phyloP scores from a whole-genome alignment of 2,113 vertebrate genomes.

The Ploceus nigricollis region DNA sequence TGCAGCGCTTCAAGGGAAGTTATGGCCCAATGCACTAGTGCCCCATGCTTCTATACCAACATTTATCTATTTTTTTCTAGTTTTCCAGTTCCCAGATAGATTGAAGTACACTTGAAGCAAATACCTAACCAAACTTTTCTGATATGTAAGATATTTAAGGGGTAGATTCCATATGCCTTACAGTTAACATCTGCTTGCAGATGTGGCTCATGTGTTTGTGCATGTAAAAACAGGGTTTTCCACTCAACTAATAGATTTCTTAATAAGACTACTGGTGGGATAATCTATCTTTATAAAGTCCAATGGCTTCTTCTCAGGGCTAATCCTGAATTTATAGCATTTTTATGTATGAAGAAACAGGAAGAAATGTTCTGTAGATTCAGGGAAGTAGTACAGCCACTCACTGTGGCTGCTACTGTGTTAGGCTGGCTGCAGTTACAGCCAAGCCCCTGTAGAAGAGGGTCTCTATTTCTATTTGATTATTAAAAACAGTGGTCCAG shows the following conservation, averaged over 20 bases:
- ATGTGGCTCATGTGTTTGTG: neutral
- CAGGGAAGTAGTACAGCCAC: neutral
- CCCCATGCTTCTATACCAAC: neutral
- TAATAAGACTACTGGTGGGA: neutral
- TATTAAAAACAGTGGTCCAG: slow-evolving; percentile 14
- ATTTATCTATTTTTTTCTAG: neutral
- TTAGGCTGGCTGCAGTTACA: neutral
- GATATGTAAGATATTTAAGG: neutral
- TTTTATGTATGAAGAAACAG: neutral
- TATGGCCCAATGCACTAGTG: neutral
- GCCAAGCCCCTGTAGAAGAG: neutral
- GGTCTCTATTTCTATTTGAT: neutral
- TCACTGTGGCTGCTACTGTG: neutral
- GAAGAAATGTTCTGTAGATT: neutral
- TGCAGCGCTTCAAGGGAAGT: neutral
- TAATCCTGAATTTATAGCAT: neutral
- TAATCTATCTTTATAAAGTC: neutral
- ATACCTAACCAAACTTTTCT: neutral
- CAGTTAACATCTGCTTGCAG: neutral
- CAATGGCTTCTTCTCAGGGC: neutral
- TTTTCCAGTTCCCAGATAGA: neutral
- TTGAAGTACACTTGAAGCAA: neutral
- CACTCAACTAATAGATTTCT: neutral
- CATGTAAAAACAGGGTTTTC: neutral
- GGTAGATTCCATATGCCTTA: neutral